Evolutionary conservation across 1,140 invertebrate species (phyloP), one percentile per base, ranked within the genome.

Genomic region (Delia radicum): DNA sequence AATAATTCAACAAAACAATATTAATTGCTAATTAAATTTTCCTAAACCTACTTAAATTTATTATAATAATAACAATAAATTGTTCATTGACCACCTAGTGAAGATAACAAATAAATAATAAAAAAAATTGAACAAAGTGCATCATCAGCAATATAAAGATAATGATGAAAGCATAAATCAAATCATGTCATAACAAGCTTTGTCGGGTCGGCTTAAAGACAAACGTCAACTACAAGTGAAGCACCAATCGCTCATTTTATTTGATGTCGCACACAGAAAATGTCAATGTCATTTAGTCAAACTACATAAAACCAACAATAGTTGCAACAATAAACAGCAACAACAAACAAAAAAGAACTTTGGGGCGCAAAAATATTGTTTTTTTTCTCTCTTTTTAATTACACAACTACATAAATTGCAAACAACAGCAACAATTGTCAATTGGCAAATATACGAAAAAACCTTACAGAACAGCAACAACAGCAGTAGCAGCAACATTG

Each of bases 141-240:
- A 33, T 24, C 29, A 69, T 33, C 29, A 31, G 65, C 18, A 33
- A 69, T 69, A 55, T 55, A 55, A 55, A 33, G 65, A 69, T 69
- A 69, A 69, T 69, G 65, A 69, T 69, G 65, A 69, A 69, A 69
- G 65, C 65, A 69, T 69, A 69, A 69, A 69, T 69, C 65, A 69
- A 69, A 69, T 69, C 65, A 69, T 69, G 65, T 69, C 65, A 69
- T 69, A 69, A 69, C 65, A 69, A 37, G 65, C 65, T 69, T 69
- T 69, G 65, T 69, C 65, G 65, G 65, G 31, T 33, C 65, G 31
- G 31, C 29, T 69, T 21, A 69, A 69, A 69, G 65, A 69, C 65
- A 69, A 69, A 69, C 29, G 65, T 69, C 65, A 69, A 21, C 65
- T 69, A 69, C 65, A 69, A 69, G 65, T 69, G 65, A 69, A 69